These are phyloP conservation scores for Isurus oxyrinchus DNA, from an alignment of 2,113 vertebrate species.

Conservation along the genomic window DNA sequence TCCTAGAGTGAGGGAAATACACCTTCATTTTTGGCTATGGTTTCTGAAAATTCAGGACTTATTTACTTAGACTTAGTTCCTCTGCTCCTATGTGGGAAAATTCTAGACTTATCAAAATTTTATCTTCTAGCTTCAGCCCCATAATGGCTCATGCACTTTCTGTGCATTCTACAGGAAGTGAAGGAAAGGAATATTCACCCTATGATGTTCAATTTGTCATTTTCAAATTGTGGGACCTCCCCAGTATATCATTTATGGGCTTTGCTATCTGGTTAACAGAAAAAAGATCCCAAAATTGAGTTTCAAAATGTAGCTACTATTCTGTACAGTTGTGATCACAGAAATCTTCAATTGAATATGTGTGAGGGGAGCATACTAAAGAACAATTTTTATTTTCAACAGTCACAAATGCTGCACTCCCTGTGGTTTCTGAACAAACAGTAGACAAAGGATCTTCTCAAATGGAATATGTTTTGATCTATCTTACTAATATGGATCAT, in stretches of 20 bases:
- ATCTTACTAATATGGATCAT: neutral
- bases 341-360: neutral
- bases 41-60: too few species aligned
- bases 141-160: neutral
- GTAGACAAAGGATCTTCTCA: neutral
- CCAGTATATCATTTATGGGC: neutral
- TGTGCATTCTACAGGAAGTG: neutral
- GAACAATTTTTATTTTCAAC: neutral
- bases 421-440: slow-evolving; percentile 13
- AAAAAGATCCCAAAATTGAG: neutral
- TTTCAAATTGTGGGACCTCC: neutral
- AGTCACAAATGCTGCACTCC: neutral
- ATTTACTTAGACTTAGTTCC: too few species aligned
- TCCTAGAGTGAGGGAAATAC: neutral
- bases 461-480: neutral
- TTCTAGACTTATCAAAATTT: neutral
- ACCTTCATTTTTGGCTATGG: neutral
- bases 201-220: neutral
- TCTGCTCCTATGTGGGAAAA: neutral
- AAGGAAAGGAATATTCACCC: neutral
- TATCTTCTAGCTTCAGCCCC: neutral
- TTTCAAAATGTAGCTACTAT: too few species aligned
- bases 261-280: neutral
- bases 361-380: neutral
- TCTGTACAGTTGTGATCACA: neutral